Base-by-base conservation (phyloP, 1,140 invertebrate genomes). In the Danaus melanippus region DNA sequence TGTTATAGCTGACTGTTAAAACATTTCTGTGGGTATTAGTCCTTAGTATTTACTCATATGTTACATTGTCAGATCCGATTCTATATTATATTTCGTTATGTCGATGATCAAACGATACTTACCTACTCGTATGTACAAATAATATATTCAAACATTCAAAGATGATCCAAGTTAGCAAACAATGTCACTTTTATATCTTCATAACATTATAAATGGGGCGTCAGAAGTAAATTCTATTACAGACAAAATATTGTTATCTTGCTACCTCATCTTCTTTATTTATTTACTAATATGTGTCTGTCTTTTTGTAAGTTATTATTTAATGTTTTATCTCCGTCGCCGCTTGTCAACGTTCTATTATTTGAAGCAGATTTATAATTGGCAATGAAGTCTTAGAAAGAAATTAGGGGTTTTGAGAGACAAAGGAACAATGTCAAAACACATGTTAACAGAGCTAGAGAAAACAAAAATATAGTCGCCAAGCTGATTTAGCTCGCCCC, bases 1-100 rank as follows among this genome's bases (percentile, higher is more conserved):
- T 74, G 78, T 85, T 83, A 80, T 80, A 79, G 69, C 73, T 71
- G 74, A 78, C 75, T 79, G 76, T 86, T 84, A 84, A 84, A 60
- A 81, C 70, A 78, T 79, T 82, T 80, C 64, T 69, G 70, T 74
- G 67, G 73, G 71, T 74, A 82, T 84, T 82, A 85, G 80, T 79
- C 65, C 64, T 68, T 61, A 64, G 71, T 77, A 70, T 85, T 81
- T 79, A 78, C 72, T 74, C 69, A 72, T 65, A 60, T 66, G 67
- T 62, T 85, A 84, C 80, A 83, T 72, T 79, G 80, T 84, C 64
- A 44, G 42, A 39, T 56, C 39, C 41, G 47, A 56, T 44, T 4
- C 21, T 32, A 32, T 7, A 32, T 32, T 32, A 32, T 32, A 4
- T 32, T 7, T 32, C 46, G 32, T 43, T 50, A 40, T 42, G 49